Percentiles rank a stretch among this genome's conserved stretches.
Evolutionary conservation across 2,888 invertebrate genomes (phyloP).

Genomic region (Mayetiola destructor): DNA sequence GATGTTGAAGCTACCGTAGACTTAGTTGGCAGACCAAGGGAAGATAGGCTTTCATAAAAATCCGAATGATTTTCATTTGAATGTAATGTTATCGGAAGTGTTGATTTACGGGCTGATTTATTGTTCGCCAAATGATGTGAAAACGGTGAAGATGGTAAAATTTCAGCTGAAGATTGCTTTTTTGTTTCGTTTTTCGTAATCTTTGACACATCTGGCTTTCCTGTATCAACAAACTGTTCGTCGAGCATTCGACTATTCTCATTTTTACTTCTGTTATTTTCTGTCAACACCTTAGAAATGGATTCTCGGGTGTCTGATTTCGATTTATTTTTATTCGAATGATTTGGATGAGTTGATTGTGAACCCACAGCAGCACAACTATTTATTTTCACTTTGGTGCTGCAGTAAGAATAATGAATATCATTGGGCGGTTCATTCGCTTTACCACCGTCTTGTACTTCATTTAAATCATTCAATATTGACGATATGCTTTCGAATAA

Average conservation of each 20-base stretch:
- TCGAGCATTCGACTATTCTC: too few species aligned
- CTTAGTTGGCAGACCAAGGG: conserved; percentile 1
- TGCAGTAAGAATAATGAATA: neutral
- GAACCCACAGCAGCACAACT: too few species aligned
- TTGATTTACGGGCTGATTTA: neutral
- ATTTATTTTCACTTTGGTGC: neutral
- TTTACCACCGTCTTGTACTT: neutral
- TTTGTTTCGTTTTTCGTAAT: neutral
- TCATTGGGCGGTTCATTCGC: neutral
- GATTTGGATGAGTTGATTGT: neutral
- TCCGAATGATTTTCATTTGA: neutral
- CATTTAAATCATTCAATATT: conserved; percentile 2
- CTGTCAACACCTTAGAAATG: neutral
- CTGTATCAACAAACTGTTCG: neutral
- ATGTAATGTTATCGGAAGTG: neutral
- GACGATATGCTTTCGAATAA: conserved; percentile 6
- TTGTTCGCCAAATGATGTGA: neutral
- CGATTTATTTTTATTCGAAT: neutral
- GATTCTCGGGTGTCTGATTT: neutral
- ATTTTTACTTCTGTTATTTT: neutral
- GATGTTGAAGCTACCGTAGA: neutral
- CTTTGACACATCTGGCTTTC: neutral
- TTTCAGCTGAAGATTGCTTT: neutral
- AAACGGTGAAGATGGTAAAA: neutral
- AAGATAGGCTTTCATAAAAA: conserved; percentile 1